Percentiles rank a stretch among this genome's conserved stretches.
Conservation (phyloP, 2,797 vertebrate species). For the Fundulus diaphanus region DNA sequence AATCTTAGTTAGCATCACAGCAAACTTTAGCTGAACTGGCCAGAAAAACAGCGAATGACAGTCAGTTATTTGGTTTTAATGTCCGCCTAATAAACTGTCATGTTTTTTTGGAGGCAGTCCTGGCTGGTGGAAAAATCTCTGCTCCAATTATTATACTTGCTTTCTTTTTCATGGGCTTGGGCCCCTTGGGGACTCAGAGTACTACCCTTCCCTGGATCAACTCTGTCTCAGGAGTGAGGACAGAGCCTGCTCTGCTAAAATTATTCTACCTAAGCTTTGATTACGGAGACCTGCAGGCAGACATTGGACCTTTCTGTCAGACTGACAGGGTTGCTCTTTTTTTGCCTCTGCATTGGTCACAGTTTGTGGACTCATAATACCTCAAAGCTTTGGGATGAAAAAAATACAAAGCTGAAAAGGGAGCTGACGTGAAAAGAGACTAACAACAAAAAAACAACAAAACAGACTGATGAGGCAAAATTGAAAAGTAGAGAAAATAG, state of each 20-base stretch:
- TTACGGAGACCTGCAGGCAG: background rate
- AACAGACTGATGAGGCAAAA: background rate
- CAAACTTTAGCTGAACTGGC: background rate
- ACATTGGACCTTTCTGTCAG: background rate
- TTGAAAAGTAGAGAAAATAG: background rate
- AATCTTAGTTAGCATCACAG: background rate
- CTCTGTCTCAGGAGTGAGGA: background rate
- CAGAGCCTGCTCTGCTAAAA: background rate
- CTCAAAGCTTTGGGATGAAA: background rate
- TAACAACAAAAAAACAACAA: background rate
- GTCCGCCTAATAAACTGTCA: background rate
- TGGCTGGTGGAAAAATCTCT: background rate
- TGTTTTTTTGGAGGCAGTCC: background rate
- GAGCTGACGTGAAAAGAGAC: background rate
- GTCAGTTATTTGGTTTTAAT: background rate
- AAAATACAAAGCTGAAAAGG: background rate
- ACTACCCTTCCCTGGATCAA: background rate
- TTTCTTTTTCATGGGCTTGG: background rate
- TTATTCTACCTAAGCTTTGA: background rate
- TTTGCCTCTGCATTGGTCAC: background rate
- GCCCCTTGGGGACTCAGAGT: background rate
- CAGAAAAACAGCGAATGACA: background rate
- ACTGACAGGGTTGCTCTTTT: background rate
- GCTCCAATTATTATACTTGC: background rate
- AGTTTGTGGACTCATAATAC: background rate